Evolutionary conservation across 2,888 invertebrate genomes (phyloP).

Genomic region (Drosophila gaucha): DNA sequence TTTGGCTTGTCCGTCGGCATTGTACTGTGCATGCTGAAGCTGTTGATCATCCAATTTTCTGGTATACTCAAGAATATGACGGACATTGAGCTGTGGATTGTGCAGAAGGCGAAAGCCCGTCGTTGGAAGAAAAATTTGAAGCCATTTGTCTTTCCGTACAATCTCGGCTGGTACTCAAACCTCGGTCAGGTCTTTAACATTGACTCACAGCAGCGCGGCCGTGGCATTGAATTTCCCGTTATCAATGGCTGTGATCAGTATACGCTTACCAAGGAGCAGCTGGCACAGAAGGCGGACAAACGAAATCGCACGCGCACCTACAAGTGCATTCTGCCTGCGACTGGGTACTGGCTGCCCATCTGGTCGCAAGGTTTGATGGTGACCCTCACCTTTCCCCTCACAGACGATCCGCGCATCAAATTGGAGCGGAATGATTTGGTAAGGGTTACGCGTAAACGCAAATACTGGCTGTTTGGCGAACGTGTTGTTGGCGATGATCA

Average conservation of each 20-base stretch:
- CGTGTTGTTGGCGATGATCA: slow-evolving; percentile 39
- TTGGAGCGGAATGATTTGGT: slow-evolving; percentile 89
- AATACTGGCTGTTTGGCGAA: slow-evolving; percentile 96
- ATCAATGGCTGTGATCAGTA: slow-evolving; percentile 92
- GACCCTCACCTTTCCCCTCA: slow-evolving; percentile 90
- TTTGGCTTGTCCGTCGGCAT: slow-evolving; percentile 96
- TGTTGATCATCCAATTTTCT: slow-evolving; percentile 93
- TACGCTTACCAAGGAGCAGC: slow-evolving; percentile 94
- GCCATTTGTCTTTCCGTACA: slow-evolving; percentile 93
- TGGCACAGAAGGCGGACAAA: slow-evolving; percentile 95
- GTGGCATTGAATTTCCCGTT: slow-evolving; percentile 93
- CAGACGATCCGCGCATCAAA: slow-evolving; percentile 93
- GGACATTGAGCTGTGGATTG: slow-evolving; percentile 98
- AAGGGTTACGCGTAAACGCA: slow-evolving; percentile 93
- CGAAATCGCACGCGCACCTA: slow-evolving; percentile 90
- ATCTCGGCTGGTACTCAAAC: slow-evolving; percentile 89
- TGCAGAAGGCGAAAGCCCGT: slow-evolving; percentile 92
- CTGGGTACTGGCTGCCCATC: slow-evolving; percentile 92
- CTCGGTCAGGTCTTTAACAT: slow-evolving; percentile 88
- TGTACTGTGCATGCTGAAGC: slow-evolving; percentile 94
- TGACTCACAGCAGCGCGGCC: slow-evolving; percentile 86
- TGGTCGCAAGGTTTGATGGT: slow-evolving; percentile 88
- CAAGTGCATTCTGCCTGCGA: slow-evolving; percentile 87
- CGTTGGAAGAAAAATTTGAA: slow-evolving; percentile 78
- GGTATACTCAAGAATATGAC: slow-evolving; percentile 94